Evolutionary conservation across 2,888 invertebrate genomes (phyloP), one percentile per base, ranked within the genome.

Genomic region (Acanthosoma haemorrhoidale): DNA sequence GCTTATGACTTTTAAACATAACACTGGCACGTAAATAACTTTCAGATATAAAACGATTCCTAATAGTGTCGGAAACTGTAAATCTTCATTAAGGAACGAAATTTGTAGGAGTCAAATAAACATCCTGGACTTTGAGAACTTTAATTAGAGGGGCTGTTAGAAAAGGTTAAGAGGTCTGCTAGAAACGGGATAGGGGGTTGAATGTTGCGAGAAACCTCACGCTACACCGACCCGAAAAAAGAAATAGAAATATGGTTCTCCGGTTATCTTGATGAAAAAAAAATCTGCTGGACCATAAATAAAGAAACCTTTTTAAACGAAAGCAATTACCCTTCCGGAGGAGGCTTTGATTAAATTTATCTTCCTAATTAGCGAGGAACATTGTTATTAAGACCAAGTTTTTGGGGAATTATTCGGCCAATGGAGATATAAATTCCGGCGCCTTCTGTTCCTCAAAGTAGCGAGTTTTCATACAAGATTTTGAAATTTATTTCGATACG

Each of bases 261-360:
- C n/a, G 13, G 2, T 18, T n/a, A 25, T 51, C 51, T 25, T 13
- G 25, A 11, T 4, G 18, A 25, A n/a, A 43, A 41, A 43, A 21
- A 51, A 25, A n/a, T n/a, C 21, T 25, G n/a, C 25, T 9, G 2
- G n/a, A 25, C 29, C 51, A 51, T 51, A 51, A 25, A 51, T 51
- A 51, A 51, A 51, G 51, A 51, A 51, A 51, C 21, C 51, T 51
- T 25, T 51, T 51, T 51, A 51, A 51, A 51, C 51, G 51, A 51
- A 51, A 51, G 51, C 51, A 51, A 25, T 51, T 51, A 51, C 25
- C 51, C 51, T 51, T 51, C 51, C 18, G 29, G n/a, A 25, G n/a
- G 25, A 25, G 51, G 51, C 29, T 51, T 51, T 51, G 51, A 51
- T 51, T 51, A 51, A 51, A 51, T 51, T 51, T 51, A 25, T 51